Evolutionary conservation across 2,113 vertebrate species (phyloP).

Genomic region (Halichoeres trimaculatus): DNA sequence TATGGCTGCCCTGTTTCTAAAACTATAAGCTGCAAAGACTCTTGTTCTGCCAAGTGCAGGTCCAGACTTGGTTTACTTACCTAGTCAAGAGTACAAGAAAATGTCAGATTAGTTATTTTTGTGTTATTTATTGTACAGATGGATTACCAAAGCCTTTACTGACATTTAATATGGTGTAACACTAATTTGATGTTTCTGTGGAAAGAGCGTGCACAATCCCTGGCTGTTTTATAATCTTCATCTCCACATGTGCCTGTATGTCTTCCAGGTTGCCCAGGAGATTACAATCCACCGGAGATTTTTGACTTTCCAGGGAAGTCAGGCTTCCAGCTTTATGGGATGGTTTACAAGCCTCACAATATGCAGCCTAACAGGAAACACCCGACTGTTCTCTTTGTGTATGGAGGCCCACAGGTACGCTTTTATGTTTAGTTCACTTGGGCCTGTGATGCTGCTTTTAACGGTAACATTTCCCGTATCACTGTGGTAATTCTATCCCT

Average conservation of each 20-base stretch:
- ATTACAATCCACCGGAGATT: conserved; percentile 95
- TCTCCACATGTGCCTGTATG: conserved; percentile 2
- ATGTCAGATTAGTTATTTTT: not conserved
- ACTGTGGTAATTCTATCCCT: not conserved
- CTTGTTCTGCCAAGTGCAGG: too few species aligned
- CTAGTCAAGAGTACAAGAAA: not conserved
- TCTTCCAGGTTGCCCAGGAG: conserved; percentile 90
- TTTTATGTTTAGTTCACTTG: not conserved
- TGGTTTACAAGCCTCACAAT: conserved; percentile 96
- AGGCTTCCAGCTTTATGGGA: conserved; percentile 92
- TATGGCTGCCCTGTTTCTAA: too few species aligned
- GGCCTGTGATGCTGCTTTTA: conserved; percentile 1
- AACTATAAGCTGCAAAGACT: not conserved
- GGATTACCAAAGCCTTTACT: not conserved
- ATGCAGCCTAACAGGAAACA: conserved; percentile 92
- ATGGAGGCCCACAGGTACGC: conserved; percentile 94
- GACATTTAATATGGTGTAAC: not conserved
- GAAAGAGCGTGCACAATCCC: not conserved
- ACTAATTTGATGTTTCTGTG: not conserved
- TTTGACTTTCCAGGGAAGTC: conserved; percentile 92
- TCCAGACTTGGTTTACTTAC: not conserved
- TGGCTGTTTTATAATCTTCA: not conserved
- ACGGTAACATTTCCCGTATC: too few species aligned
- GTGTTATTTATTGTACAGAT: not conserved
- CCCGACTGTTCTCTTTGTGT: conserved; percentile 95